phyloP scores from a whole-genome alignment of 2,888 invertebrate species.

The Eupithecia vulgata region DNA sequence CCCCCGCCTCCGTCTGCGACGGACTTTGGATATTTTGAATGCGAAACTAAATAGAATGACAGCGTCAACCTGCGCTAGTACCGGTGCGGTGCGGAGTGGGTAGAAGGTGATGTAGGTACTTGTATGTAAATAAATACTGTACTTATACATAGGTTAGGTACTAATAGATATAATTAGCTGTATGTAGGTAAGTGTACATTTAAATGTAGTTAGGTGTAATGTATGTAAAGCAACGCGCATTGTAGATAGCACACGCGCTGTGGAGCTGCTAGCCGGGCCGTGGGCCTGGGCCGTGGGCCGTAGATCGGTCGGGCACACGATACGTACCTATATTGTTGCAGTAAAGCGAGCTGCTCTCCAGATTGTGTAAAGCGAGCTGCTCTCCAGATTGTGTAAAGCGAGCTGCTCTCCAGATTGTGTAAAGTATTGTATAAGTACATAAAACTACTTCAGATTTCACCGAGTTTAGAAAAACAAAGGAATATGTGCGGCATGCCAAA shows the following conservation, averaged over 20 bases:
- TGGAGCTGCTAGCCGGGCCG: slow-evolving; percentile 17
- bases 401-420: background rate
- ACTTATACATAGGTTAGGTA: slow-evolving; percentile 38
- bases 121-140: slow-evolving; percentile 37
- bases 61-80: too few relatives aligned
- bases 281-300: too few relatives aligned
- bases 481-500: background rate
- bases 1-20: too few relatives aligned
- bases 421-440: slow-evolving; percentile 7
- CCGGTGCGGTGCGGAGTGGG: too few relatives aligned
- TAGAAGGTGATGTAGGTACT: slow-evolving; percentile 17
- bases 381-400: too few relatives aligned
- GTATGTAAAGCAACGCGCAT: slow-evolving; percentile 30
- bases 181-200: slow-evolving; percentile 37
- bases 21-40: too few relatives aligned
- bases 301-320: too few relatives aligned
- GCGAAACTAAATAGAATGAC: too few relatives aligned
- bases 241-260: slow-evolving; percentile 34
- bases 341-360: too few relatives aligned
- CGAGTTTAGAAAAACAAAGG: background rate
- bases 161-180: slow-evolving; percentile 23
- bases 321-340: too few relatives aligned
- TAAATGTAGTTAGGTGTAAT: slow-evolving; percentile 37
- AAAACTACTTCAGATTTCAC: background rate
- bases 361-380: too few relatives aligned